Base-by-base conservation (phyloP, 1,140 invertebrate genomes). In the Hermatobates lingyangjiaoensis region DNA sequence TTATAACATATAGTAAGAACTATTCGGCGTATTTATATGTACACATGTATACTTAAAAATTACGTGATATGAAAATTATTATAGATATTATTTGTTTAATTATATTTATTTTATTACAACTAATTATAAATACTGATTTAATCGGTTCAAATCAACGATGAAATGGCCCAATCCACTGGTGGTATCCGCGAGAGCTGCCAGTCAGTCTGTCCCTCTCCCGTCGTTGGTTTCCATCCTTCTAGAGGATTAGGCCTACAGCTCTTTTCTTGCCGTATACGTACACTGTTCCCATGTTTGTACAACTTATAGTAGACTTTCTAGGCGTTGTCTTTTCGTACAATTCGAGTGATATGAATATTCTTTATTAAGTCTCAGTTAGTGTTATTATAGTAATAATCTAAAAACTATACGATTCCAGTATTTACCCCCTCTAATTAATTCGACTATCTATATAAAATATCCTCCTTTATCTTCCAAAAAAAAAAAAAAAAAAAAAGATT, bases 181-280 rank as follows among this genome's bases (percentile, higher is more conserved):
- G n/a, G n/a, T n/a, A n/a, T n/a, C n/a, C n/a, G n/a, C n/a, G n/a
- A n/a, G n/a, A n/a, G n/a, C n/a, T n/a, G n/a, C n/a, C n/a, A n/a
- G n/a, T n/a, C n/a, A n/a, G n/a, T n/a, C n/a, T n/a, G n/a, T n/a
- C n/a, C n/a, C n/a, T n/a, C n/a, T n/a, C n/a, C n/a, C n/a, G n/a
- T n/a, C n/a, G n/a, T n/a, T n/a, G n/a, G n/a, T n/a, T n/a, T n/a
- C n/a, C n/a, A n/a, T n/a, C n/a, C n/a, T 21, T 42, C 27, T 20
- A 45, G 30, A 24, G 53, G 24, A 15, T 34, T 50, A 24, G 39
- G 53, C 48, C 53, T 45, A 51, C 18, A 38, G 50, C 28, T 53
- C 45, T 45, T 55, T 27, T 54, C 54, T 55, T 54, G 50, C 47
- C 30, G 53, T 58, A 58, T 58, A 58, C 57, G 57, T 56, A 55